Percentiles rank a stretch among this genome's conserved stretches.
Evolutionary conservation across 2,888 invertebrate genomes (phyloP).

Genomic region (Mayetiola destructor): DNA sequence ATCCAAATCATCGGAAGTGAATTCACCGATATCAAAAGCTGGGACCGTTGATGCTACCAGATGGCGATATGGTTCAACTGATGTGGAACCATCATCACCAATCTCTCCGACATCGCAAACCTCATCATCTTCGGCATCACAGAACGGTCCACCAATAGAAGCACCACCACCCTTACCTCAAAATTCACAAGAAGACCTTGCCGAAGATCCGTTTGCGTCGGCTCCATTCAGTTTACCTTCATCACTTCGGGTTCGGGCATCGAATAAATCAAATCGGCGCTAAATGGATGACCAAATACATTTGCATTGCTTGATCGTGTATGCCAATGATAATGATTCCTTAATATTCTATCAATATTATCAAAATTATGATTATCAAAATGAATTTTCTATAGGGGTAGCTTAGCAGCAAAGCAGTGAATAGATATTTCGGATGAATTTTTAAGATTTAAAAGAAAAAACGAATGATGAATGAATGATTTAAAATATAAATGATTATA

Average conservation of each 20-base stretch:
- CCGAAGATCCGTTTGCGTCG: conserved; percentile 65
- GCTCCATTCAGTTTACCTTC: conserved; percentile 64
- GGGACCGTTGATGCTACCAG: background rate
- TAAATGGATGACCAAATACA: background rate
- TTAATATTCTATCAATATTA: too few species aligned
- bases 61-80: too few species aligned
- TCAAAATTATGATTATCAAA: too few species aligned
- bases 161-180: conserved; percentile 3
- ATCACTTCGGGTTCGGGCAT: conserved; percentile 31
- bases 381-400: too few species aligned
- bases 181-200: conserved; percentile 23
- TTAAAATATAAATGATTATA: too few species aligned
- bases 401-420: too few species aligned
- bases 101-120: conserved; percentile 7
- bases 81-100: conserved; percentile 3
- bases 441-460: too few species aligned
- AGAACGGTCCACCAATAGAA: conserved; percentile 17
- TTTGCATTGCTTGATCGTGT: background rate
- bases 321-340: conserved; percentile 6
- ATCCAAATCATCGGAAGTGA: background rate
- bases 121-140: conserved; percentile 6
- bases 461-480: too few species aligned
- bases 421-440: too few species aligned
- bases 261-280: conserved; percentile 15
- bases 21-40: background rate